These are phyloP conservation scores for Volucella zonaria DNA, from an alignment of 2,888 invertebrate genomes.

Conservation along the genomic window DNA sequence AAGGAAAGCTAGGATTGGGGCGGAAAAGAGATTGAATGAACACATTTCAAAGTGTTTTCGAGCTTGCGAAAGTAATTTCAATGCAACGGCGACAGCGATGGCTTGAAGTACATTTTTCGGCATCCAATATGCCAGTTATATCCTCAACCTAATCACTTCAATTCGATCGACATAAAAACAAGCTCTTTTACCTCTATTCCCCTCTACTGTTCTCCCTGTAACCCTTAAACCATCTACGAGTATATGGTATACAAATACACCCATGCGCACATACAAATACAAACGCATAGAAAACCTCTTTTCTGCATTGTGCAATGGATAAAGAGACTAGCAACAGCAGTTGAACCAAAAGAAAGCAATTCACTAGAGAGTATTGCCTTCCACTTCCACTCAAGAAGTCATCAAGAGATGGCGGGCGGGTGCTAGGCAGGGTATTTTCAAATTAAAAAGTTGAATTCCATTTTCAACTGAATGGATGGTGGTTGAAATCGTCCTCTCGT, in stretches of 20 bases:
- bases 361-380: slow-evolving; percentile 59
- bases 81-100: slow-evolving; percentile 38
- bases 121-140: slow-evolving; percentile 65
- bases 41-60: slow-evolving; percentile 37
- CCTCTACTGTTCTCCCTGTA: no score
- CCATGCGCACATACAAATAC: not conserved
- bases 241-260: not conserved
- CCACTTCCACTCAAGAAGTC: not conserved
- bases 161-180: slow-evolving; percentile 64
- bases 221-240: no score
- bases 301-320: slow-evolving; percentile 14
- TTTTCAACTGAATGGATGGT: slow-evolving; percentile 44
- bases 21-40: not conserved
- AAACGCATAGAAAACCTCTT: not conserved
- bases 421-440: slow-evolving; percentile 43
- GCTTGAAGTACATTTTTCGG: slow-evolving; percentile 55
- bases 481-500: slow-evolving; percentile 24
- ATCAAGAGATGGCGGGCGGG: not conserved
- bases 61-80: slow-evolving; percentile 31
- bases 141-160: slow-evolving; percentile 67
- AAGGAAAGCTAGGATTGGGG: not conserved
- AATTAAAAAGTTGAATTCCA: slow-evolving; percentile 70
- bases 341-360: slow-evolving; percentile 67
- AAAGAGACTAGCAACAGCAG: slow-evolving; percentile 41
- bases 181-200: not conserved